Percentiles rank a stretch among this genome's conserved stretches.
Evolutionary conservation across 2,113 vertebrate genomes (phyloP).

Genomic region (Gobius niger): DNA sequence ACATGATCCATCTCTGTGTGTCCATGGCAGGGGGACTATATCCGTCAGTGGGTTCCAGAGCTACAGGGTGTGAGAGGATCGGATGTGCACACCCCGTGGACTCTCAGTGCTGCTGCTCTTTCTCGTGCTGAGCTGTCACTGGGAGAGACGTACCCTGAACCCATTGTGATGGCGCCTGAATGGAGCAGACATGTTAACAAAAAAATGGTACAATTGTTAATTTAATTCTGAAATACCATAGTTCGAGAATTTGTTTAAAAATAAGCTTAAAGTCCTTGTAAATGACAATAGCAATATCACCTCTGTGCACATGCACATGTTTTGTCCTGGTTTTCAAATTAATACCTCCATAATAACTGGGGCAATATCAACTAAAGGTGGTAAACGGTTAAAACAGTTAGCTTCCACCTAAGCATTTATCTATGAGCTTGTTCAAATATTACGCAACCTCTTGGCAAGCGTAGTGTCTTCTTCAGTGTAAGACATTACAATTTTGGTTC

Average conservation of each 20-base stretch:
- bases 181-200: slow-evolving; percentile 78
- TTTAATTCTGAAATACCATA: no score
- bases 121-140: slow-evolving; percentile 69
- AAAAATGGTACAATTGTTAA: slow-evolving; percentile 65
- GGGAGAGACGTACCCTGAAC: slow-evolving; percentile 76
- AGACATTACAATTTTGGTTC: not conserved
- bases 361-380: no score
- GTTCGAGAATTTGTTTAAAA: no score
- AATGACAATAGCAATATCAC: no score
- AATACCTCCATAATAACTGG: not conserved
- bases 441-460: no score
- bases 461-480: not conserved
- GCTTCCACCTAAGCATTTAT: no score
- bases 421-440: no score
- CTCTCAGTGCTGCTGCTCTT: slow-evolving; percentile 67
- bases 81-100: slow-evolving; percentile 80
- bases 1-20: not conserved
- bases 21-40: slow-evolving; percentile 76
- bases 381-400: no score
- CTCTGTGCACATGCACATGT: not conserved
- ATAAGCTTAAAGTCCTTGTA: no score
- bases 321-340: not conserved
- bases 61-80: slow-evolving; percentile 70
- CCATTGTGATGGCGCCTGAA: slow-evolving; percentile 75
- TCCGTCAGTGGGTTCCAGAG: slow-evolving; percentile 81